phyloP scores from a whole-genome alignment of 2,113 vertebrate species.

The Copsychus sechellarum region DNA sequence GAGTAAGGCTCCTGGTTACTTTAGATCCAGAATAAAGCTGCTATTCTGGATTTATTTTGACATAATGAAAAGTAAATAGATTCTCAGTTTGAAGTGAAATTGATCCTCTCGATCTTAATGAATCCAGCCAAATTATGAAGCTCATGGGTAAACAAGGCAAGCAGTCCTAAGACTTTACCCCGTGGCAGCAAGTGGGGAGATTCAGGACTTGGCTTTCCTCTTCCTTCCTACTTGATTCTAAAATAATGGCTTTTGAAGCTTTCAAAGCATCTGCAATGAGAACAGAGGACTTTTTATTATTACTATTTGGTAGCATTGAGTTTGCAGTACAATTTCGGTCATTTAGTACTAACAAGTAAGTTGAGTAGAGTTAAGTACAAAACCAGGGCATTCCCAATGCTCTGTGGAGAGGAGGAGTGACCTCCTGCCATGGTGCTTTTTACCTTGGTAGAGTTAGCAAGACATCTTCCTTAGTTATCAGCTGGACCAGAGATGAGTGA shows the following conservation, averaged over 20 bases:
- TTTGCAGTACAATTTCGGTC: background rate
- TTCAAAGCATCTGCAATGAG: background rate
- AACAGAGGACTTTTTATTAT: background rate
- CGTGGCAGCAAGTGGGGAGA: rapidly evolving
- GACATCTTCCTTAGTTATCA: background rate
- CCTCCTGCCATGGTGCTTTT: background rate
- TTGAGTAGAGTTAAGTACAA: background rate
- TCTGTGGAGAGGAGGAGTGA: background rate
- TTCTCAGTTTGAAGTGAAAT: background rate
- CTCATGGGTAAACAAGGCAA: background rate
- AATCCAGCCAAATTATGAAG: background rate
- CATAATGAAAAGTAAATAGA: background rate
- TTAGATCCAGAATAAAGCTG: background rate
- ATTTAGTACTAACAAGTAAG: background rate
- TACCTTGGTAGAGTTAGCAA: background rate
- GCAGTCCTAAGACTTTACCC: background rate
- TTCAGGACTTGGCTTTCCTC: background rate
- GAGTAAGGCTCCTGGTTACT: background rate
- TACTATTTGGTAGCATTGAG: background rate
- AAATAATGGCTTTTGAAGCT: background rate
- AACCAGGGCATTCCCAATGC: background rate
- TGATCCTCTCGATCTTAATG: background rate
- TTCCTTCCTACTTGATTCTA: background rate
- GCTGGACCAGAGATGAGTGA: background rate
- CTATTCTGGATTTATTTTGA: background rate